Base-by-base conservation (phyloP, 2,797 vertebrate genomes). In the Luscinia megarhynchos region DNA sequence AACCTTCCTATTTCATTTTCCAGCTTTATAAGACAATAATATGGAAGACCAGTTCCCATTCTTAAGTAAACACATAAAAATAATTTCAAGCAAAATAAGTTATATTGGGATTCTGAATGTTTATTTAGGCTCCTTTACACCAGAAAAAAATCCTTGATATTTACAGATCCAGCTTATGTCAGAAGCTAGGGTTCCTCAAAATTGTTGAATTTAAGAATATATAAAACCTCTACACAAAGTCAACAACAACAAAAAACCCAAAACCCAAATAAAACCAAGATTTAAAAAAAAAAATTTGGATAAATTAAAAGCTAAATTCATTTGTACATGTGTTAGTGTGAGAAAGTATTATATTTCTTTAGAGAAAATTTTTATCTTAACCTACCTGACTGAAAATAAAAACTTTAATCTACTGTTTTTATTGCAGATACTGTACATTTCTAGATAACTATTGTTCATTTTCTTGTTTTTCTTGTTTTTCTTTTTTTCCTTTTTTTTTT, bases 121-220 rank as follows among this genome's bases (percentile, higher is more conserved):
- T 75, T 78, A 48, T 50, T 86, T 81, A 64, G 27, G 12, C 15
- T 61, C 45, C 15, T 84, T 54, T 58, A 32, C 2, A 46, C 22
- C 11, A 68, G 18, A 50, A 90, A 80, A 45, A 80, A 54, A 27
- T 41, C 2, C 2, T 54, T 14, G 46, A 7, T 46, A 72, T 77
- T 4, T 64, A 3, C 34, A 58, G 8, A 17, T 84, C 7, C 8
- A 59, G 12, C 4, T 73, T 43, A 61, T 0, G 1, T 17, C 30
- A 63, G 43, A 81, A 88, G 4, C 3, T 93, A 21, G 38, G 20
- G 8, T 79, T 73, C 14, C 13, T 55, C 32, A 53, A 18, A 6
- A 12, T 3, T 77, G 73, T 72, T 82, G 32, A 76, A 30, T 62
- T 46, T 82, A 48, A 72, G 15, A 57, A 50, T 57, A 32, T n/a